A percentile compares a stretch with the other conserved stretches of the same genome.
phyloP scores from a whole-genome alignment of 2,113 vertebrate genomes.

The Limnothrissa miodon region DNA sequence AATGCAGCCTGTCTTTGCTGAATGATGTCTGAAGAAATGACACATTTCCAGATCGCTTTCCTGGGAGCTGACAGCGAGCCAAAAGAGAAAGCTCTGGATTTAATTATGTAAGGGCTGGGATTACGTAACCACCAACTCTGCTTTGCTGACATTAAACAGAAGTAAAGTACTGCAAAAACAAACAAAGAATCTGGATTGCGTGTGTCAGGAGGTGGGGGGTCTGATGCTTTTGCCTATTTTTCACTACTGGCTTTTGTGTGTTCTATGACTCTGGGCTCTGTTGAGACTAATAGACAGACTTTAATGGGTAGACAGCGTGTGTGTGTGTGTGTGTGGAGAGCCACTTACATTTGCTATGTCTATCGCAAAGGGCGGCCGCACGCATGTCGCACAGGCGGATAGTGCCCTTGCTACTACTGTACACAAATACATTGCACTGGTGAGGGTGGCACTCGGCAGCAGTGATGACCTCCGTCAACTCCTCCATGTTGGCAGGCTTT shows the following conservation, averaged over 20 bases:
- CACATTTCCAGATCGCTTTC: constrained; percentile 1
- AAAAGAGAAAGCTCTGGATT: not conserved
- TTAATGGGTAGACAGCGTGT: not conserved
- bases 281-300: not conserved
- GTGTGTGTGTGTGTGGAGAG: not conserved
- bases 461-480: constrained; percentile 62
- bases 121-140: constrained; percentile 14
- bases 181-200: not conserved
- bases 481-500: constrained; percentile 64
- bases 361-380: constrained; percentile 55
- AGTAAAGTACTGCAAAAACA: constrained; percentile 16
- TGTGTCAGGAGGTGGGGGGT: not conserved
- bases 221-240: not conserved
- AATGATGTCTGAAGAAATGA: not conserved
- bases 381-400: constrained; percentile 60
- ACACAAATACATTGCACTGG: constrained; percentile 60
- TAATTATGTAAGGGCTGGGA: constrained; percentile 9
- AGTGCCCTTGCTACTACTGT: constrained; percentile 63
- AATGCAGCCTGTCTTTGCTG: not conserved
- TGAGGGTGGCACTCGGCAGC: constrained; percentile 61
- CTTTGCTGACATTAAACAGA: constrained; percentile 36
- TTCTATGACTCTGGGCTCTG: not conserved
- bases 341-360: constrained; percentile 56
- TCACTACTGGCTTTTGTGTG: not conserved
- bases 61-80: not conserved